Evolutionary conservation across 2,888 invertebrate genomes (phyloP), one percentile per base, ranked within the genome.

Genomic region (Lithophane ornitopus): DNA sequence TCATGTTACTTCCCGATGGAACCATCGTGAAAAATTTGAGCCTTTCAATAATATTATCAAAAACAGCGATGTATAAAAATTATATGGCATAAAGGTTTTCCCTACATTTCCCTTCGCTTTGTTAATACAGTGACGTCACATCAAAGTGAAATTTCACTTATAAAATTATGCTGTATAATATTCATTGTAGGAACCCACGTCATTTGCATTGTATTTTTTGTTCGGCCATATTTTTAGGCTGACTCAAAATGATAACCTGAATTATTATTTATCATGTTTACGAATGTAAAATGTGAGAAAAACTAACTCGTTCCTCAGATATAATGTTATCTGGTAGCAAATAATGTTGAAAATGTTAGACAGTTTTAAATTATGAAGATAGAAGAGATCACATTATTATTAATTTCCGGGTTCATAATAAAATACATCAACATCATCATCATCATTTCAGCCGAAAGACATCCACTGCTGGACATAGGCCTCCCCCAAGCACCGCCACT

Each of bases 41-140:
- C 46, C 34, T n/a, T 56, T 69, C 59, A 72, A 39, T 69, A 78
- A 78, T 28, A 83, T 52, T 70, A 74, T 63, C 58, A 84, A 84
- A 62, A 70, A 19, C 67, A 82, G 22, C 68, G 56, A 73, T 52
- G 69, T 78, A 79, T 70, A 70, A 70, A 81, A 84, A 79, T 62
- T 39, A 66, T 67, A 16, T n/a, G n/a, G n/a, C n/a, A n/a, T n/a
- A 67, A 22, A 79, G 74, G 86, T 74, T 81, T 80, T 81, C 78
- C 78, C 81, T 78, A 84, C 67, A 56, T 70, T 79, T 80, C 70
- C 73, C 28, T 70, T 76, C 63, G 49, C 70, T 76, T 75, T 75
- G 76, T 66, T 71, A 76, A 74, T 56, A 85, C 46, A 75, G 39
- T 74, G 66, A 74, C 74, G 76, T 84, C 58, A 81, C 67, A 68